These are phyloP conservation scores for Limnephilus lunatus DNA, from an alignment of 2,888 invertebrate species.

Conservation along the genomic window DNA sequence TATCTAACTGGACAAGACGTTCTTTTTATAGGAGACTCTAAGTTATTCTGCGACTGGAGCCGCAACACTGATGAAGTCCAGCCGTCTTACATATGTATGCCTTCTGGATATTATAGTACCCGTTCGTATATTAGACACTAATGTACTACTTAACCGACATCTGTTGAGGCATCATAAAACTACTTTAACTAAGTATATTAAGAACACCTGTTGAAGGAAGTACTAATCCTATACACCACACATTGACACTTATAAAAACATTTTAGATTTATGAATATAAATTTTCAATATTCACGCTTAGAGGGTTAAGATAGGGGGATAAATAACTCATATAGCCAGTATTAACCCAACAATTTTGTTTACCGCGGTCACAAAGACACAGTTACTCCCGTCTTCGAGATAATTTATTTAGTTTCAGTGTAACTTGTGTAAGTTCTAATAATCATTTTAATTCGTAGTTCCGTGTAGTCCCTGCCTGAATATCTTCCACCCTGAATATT, in stretches of 20 bases:
- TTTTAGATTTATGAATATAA: neutral
- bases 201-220: too few species aligned
- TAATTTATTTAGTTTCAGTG: slow-evolving; percentile 23
- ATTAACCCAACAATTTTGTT: neutral
- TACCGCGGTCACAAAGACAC: neutral
- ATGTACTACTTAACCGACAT: too few species aligned
- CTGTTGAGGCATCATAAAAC: too few species aligned
- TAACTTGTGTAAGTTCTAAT: neutral
- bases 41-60: too few species aligned
- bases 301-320: neutral
- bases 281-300: neutral
- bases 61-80: too few species aligned
- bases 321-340: slow-evolving; percentile 14
- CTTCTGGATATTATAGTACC: too few species aligned
- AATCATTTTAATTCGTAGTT: neutral
- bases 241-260: neutral
- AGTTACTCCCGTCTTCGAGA: neutral
- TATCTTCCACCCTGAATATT: neutral
- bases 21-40: too few species aligned
- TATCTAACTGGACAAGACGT: too few species aligned
- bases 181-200: too few species aligned
- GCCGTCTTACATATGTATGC: too few species aligned
- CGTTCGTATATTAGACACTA: too few species aligned
- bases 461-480: neutral
- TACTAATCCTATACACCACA: too few species aligned